These are phyloP conservation scores for Trachymyrmex septentrionalis DNA, from an alignment of 1,140 invertebrate species.

Conservation along the genomic window DNA sequence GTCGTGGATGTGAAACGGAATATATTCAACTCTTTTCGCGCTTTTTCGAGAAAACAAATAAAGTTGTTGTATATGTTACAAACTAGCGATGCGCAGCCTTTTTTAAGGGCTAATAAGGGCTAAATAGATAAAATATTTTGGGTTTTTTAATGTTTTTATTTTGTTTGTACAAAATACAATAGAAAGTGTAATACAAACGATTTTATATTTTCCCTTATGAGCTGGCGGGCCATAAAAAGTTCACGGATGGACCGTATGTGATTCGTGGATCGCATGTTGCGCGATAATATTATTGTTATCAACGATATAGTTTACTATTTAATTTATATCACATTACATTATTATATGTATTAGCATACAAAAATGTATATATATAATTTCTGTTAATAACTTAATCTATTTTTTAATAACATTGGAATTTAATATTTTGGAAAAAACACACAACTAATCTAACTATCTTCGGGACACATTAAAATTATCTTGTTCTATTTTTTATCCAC, in stretches of 20 bases:
- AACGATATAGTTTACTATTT: not conserved
- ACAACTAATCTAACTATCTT: not conserved
- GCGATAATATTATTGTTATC: not conserved
- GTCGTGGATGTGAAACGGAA: not conserved
- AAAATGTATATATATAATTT: conserved; percentile 1
- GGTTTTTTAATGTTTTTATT: no score
- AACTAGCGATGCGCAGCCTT: no score
- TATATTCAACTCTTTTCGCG: not conserved
- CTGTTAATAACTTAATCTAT: not conserved
- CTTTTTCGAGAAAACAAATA: not conserved
- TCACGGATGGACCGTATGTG: no score
- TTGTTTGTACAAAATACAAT: no score
- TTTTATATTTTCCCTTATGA: no score
- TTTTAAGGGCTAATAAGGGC: no score
- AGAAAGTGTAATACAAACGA: no score
- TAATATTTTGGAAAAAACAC: not conserved
- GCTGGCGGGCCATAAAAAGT: no score
- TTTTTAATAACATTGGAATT: not conserved
- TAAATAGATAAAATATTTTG: no score
- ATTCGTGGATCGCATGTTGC: no score
- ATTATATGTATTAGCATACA: not conserved
- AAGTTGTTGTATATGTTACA: not conserved
- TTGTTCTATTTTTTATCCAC: not conserved
- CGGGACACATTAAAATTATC: not conserved
- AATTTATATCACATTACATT: not conserved